phyloP scores from a whole-genome alignment of 2,113 vertebrate species.

The Anseranas semipalmata region DNA sequence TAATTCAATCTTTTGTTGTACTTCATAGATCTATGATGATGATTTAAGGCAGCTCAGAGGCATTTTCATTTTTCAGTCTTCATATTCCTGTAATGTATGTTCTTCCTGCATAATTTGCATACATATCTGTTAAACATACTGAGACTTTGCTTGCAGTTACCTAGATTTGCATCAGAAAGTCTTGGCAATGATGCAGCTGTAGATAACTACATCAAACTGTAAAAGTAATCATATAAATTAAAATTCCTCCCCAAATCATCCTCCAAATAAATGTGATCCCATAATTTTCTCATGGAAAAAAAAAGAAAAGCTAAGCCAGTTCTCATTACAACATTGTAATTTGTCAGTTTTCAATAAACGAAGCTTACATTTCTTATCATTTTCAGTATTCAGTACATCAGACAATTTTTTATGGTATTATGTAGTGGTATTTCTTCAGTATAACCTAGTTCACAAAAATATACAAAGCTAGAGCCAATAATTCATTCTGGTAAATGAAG shows the following conservation, averaged over 20 bases:
- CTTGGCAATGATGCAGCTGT: not conserved
- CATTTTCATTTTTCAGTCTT: not conserved
- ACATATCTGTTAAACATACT: not conserved
- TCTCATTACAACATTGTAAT: not conserved
- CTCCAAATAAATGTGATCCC: not conserved
- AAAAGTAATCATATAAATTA: not conserved
- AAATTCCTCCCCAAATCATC: not conserved
- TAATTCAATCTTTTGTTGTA: slow-evolving; percentile 10
- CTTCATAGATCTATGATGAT: not conserved
- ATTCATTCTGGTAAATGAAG: not conserved
- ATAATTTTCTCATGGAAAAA: not conserved
- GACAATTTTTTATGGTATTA: not conserved
- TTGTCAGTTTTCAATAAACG: not conserved
- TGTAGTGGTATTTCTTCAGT: not conserved
- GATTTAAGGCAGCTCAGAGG: not conserved
- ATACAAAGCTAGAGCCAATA: not conserved
- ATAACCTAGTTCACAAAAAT: not conserved
- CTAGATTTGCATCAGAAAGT: not conserved
- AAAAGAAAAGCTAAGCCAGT: not conserved
- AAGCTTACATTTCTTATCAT: not conserved
- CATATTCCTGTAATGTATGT: not conserved
- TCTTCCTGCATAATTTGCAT: not conserved
- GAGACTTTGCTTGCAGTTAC: not conserved
- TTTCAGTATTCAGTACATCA: not conserved
- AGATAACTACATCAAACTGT: not conserved